Evolutionary conservation across 2,113 vertebrate species (phyloP), one percentile per base, ranked within the genome.

Genomic region (Nesoenas mayeri): DNA sequence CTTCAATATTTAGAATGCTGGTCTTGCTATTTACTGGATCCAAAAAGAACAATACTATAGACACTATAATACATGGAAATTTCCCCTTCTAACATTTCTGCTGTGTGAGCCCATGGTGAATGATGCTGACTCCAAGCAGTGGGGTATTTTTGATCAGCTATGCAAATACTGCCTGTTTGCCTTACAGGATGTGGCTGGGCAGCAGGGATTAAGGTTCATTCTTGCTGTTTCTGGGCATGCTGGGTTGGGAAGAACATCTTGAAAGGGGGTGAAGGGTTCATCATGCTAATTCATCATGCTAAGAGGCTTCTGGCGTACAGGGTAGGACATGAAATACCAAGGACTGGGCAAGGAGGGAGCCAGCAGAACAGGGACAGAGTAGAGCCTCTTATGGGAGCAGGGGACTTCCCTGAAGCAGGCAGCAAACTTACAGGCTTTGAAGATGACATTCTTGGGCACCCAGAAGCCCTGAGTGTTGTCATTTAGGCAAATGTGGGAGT

Each of bases 11-110:
- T 50, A 40, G 36, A 84, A 54, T 5, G 7, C 3, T 13, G 13
- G 58, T 75, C 31, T 4, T 74, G 21, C 20, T 42, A n/a, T 62
- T 67, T 50, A 9, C 19, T 65, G 28, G 10, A 44, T 60, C 17
- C 80, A 83, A 22, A 51, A 50, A 74, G 36, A 58, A 16, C 57
- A 54, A 11, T 78, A 8, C 25, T 14, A 8, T 5, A 25, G 32
- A 34, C 13, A 29, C 4, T 29, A 9, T 0, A 0, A 4, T 11
- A 25, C 8, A 20, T 3, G 32, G n/a, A 6, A 36, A 44, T 48
- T 31, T 9, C 15, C 6, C 56, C 5, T 11, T 24, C 22, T 21
- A 58, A 29, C 11, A 4, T 20, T 18, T 21, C 17, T 69, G 86
- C 31, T 6, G 5, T 42, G 44, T 34, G 44, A 34, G 28, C 4